Base-by-base conservation (phyloP, 2,888 invertebrate species). In the Imbricaverruca yamaguchii region DNA sequence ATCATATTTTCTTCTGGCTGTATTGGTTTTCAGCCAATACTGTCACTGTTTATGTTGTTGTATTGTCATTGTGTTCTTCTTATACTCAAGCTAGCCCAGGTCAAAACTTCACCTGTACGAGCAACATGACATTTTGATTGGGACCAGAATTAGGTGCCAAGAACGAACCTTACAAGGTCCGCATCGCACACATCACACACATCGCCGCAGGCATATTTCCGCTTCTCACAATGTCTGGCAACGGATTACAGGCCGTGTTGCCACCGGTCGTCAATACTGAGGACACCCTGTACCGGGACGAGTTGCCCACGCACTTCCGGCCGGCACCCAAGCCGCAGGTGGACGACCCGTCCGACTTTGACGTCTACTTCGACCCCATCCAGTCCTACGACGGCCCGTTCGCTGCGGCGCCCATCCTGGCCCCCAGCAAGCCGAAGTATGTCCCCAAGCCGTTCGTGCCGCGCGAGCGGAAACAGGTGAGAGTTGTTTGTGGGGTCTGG, bases 381-480 rank as follows among this genome's bases (percentile, higher is more conserved):
- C 56, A 4, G 2, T 6, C 56, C 23, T 23, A 57, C 74, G 8
- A 53, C 18, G 74, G 74, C 18, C 74, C 53, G 15, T 18, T 53
- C 8, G 53, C 53, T 3, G 53, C 53, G 11, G 74, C 39, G 18
- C 74, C 74, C 53, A 7, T 74, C 53, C 18, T 53, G 39, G 69
- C 11, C 12, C 9, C 56, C 10, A 12, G 4, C 12, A 23, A 23
- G 3, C n/a, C 56, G n/a, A 57, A 56, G 23, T 78, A 23, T 23
- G 23, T 23, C 18, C 56, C 78, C 23, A 78, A 78, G 78, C 78
- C 78, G 23, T 78, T 78, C 56, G 78, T 57, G 56, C 78, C 78
- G 10, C 78, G 78, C 4, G 56, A 56, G 11, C 78, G 56, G 4
- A 78, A 78, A 21, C 56, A 78, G 78, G 78, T 78, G 23, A 55